Evolutionary conservation across 2,888 invertebrate genomes (phyloP).

Genomic region (Perithous albicinctus): DNA sequence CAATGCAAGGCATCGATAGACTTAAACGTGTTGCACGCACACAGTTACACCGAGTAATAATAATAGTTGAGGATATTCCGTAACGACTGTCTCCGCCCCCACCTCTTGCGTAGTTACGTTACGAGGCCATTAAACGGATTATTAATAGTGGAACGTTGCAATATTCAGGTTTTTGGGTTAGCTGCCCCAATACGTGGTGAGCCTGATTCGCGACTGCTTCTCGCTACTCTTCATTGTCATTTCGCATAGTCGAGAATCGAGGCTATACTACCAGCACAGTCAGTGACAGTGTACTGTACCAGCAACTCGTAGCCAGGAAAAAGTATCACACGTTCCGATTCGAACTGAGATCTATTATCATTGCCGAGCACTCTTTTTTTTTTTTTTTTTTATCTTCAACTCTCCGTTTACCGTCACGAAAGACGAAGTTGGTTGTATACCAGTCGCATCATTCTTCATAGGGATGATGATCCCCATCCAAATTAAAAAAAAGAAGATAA

Average conservation of each 20-base stretch:
- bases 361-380: constrained; percentile 10
- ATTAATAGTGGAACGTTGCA: constrained; percentile 67
- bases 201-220: constrained; percentile 32
- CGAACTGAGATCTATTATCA: constrained; percentile 45
- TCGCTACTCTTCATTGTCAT: constrained; percentile 57
- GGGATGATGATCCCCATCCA: neutral
- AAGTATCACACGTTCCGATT: constrained; percentile 63
- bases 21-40: neutral
- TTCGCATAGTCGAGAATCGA: constrained; percentile 58
- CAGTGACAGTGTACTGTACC: constrained; percentile 27
- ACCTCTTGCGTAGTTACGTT: constrained; percentile 48
- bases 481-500: neutral
- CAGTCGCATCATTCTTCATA: neutral
- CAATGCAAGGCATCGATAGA: neutral
- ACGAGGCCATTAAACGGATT: constrained; percentile 67
- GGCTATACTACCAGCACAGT: constrained; percentile 32
- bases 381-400: constrained; percentile 9
- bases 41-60: constrained; percentile 11
- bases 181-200: constrained; percentile 50
- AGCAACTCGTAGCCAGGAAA: constrained; percentile 22
- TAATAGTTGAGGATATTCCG: constrained; percentile 54
- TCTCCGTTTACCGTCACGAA: constrained; percentile 12
- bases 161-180: constrained; percentile 67
- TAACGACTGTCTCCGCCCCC: constrained; percentile 34
- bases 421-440: neutral